Conservation (phyloP, 2,888 invertebrate species). For the Eristalis tenax region DNA sequence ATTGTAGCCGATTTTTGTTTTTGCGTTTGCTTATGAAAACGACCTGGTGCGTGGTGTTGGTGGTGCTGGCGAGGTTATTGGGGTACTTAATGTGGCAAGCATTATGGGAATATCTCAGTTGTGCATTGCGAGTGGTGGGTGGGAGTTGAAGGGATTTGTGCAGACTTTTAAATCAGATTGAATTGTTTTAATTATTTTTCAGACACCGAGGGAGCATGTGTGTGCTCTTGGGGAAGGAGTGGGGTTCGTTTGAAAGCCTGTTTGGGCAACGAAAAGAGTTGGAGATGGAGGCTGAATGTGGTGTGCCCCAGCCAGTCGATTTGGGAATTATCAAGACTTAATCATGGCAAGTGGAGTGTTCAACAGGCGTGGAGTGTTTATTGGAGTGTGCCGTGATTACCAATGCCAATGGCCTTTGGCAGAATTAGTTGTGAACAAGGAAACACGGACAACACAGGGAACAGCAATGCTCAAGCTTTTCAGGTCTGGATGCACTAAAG, state of each 20-base stretch:
- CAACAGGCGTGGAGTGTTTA: too few species aligned
- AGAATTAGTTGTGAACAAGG: too few species aligned
- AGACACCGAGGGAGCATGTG: background rate
- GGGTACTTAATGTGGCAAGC: constrained; percentile 23
- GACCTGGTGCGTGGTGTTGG: background rate
- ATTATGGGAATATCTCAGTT: constrained; percentile 62
- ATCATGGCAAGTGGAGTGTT: too few species aligned
- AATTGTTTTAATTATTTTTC: constrained; percentile 50
- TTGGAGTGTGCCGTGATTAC: too few species aligned
- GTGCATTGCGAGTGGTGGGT: constrained; percentile 18
- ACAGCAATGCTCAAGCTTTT: too few species aligned
- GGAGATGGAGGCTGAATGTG: too few species aligned
- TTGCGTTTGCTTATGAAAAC: background rate
- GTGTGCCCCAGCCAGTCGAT: too few species aligned
- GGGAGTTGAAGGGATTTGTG: constrained; percentile 27
- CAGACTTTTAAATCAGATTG: constrained; percentile 48
- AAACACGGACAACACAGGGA: too few species aligned
- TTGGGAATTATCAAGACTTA: too few species aligned
- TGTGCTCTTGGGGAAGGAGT: background rate
- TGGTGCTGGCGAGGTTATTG: constrained; percentile 21
- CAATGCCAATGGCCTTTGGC: too few species aligned
- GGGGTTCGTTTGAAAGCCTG: background rate
- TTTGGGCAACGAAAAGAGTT: too few species aligned
- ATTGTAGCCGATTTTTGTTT: background rate
- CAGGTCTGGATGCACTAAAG: too few species aligned